A percentile compares a stretch with the other conserved stretches of the same genome.
Conservation (phyloP, 2,888 invertebrate species). For the Caenorhabditis sp. region DNA sequence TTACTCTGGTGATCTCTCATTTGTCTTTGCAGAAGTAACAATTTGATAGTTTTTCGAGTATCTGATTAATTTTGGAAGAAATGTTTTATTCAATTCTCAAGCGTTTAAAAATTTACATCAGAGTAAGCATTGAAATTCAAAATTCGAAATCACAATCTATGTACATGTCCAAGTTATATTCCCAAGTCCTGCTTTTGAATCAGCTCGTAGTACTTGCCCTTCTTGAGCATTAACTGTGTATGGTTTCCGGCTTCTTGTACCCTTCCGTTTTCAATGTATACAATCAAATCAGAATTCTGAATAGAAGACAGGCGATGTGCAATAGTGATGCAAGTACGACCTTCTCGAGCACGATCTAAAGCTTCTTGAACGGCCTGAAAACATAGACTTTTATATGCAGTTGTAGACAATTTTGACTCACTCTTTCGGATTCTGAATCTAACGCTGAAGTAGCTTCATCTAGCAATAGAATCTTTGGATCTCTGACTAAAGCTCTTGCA, state of each 20-base stretch:
- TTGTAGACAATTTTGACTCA: too few species aligned
- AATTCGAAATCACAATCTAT: too few species aligned
- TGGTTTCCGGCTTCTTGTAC: slow-evolving; percentile 75
- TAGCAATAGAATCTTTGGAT: slow-evolving; percentile 85
- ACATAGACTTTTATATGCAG: too few species aligned
- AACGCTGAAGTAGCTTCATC: slow-evolving; percentile 87
- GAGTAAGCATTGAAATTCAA: too few species aligned
- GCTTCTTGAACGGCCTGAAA: slow-evolving; percentile 78
- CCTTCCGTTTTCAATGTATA: slow-evolving; percentile 73
- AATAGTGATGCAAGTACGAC: slow-evolving; percentile 78
- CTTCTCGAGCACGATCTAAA: slow-evolving; percentile 74
- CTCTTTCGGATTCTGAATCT: slow-evolving; percentile 85
- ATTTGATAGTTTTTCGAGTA: neutral
- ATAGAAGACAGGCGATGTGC: slow-evolving; percentile 79
- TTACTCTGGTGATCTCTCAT: neutral
- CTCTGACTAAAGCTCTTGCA: slow-evolving; percentile 84
- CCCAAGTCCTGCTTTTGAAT: slow-evolving; percentile 70
- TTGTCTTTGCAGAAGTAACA: neutral
- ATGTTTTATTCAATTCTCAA: too few species aligned
- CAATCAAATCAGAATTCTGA: slow-evolving; percentile 77
- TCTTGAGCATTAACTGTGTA: slow-evolving; percentile 65
- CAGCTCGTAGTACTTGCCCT: slow-evolving; percentile 71
- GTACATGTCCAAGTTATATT: slow-evolving; percentile 4
- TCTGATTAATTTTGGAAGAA: too few species aligned
- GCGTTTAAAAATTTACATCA: too few species aligned